Percentiles rank a stretch among this genome's conserved stretches.
These are phyloP conservation scores for Florisuga fusca DNA, from an alignment of 2,797 vertebrate genomes.

Conservation along the genomic window DNA sequence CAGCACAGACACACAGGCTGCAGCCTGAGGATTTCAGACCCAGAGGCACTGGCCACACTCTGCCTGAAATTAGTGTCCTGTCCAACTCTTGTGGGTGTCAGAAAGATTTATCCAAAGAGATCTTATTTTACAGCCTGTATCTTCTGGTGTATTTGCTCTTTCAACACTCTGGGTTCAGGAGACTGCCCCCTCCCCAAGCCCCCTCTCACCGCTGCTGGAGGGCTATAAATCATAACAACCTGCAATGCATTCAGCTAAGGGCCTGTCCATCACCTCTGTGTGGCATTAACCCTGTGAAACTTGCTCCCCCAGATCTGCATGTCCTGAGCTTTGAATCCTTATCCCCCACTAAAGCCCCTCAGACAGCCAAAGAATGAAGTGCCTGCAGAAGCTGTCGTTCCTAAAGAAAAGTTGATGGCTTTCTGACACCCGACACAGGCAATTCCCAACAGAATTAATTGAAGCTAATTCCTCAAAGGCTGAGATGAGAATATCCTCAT, in stretches of 20 bases:
- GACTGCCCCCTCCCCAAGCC: background rate
- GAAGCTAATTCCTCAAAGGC: constrained; percentile 70
- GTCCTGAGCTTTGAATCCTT: constrained; percentile 53
- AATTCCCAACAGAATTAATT: constrained; percentile 67
- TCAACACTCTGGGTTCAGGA: background rate
- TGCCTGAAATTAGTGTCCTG: background rate
- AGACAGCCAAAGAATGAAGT: constrained; percentile 30
- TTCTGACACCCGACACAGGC: constrained; percentile 41
- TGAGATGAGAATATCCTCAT: constrained; percentile 66
- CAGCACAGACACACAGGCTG: background rate
- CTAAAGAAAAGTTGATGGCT: constrained; percentile 56
- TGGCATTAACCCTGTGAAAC: constrained; percentile 52
- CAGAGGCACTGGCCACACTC: background rate
- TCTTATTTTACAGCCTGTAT: background rate
- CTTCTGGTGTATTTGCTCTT: background rate
- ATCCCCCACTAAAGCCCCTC: constrained; percentile 27
- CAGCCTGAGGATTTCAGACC: background rate
- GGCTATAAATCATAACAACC: constrained; percentile 1
- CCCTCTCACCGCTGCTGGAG: background rate
- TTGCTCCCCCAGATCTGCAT: constrained; percentile 30
- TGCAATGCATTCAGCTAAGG: background rate
- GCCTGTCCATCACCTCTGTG: background rate
- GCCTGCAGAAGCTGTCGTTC: background rate
- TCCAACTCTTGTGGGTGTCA: background rate
- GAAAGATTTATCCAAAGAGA: constrained; percentile 9